These are phyloP conservation scores for Macrobrachium rosenbergii DNA, from an alignment of 1,140 invertebrate genomes.

Conservation along the genomic window DNA sequence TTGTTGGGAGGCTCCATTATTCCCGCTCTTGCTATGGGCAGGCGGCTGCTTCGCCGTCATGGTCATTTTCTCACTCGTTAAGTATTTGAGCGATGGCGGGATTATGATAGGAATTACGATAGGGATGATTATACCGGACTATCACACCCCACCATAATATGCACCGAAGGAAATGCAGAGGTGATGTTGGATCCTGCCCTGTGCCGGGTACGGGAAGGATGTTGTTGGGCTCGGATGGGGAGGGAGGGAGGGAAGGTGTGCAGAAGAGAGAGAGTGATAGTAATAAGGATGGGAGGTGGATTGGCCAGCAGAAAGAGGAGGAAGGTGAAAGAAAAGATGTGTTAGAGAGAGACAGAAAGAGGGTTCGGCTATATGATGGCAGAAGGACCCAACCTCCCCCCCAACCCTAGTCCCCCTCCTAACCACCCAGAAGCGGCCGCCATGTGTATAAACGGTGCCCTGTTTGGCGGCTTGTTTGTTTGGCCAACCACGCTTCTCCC, in stretches of 20 bases:
- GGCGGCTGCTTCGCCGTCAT: constrained; percentile 51
- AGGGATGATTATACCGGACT: constrained; percentile 56
- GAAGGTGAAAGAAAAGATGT: neutral
- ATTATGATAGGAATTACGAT: constrained; percentile 62
- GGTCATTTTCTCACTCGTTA: constrained; percentile 62
- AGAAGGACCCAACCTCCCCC: too few relatives aligned
- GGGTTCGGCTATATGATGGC: neutral
- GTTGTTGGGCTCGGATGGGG: neutral
- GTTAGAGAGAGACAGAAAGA: constrained; percentile 10
- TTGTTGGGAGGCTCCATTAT: constrained; percentile 47
- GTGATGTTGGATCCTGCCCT: too few relatives aligned
- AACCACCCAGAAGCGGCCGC: constrained; percentile 33
- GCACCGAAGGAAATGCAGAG: constrained; percentile 36
- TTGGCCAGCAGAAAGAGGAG: neutral
- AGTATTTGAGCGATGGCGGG: constrained; percentile 55
- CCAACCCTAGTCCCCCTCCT: neutral
- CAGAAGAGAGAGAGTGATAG: neutral
- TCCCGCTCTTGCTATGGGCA: constrained; percentile 32
- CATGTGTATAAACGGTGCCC: constrained; percentile 53
- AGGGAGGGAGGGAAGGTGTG: neutral
- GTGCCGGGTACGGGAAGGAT: neutral
- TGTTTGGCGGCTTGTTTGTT: constrained; percentile 59
- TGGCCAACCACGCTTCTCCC: constrained; percentile 54
- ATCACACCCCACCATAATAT: constrained; percentile 35
- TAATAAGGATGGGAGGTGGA: too few relatives aligned